Conservation (phyloP, 2,888 invertebrate genomes). For the Strigamia maritima region DNA sequence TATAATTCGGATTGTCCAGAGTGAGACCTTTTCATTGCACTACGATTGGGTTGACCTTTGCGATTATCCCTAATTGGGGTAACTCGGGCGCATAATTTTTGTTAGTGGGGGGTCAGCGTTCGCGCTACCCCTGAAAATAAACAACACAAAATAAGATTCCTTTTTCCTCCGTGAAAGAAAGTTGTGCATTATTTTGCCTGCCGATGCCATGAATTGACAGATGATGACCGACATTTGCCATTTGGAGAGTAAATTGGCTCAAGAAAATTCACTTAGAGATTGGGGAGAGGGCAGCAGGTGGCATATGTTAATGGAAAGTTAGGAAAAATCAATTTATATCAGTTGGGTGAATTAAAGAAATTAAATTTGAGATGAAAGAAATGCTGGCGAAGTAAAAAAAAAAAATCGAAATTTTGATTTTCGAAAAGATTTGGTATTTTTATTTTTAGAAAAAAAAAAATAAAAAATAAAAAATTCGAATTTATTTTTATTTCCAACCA, state of each 20-base stretch:
- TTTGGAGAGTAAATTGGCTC: not conserved
- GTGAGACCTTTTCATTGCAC: constrained; percentile 3
- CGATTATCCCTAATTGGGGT: constrained; percentile 12
- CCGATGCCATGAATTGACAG: not conserved
- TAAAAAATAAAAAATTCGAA: not conserved
- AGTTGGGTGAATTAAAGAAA: no score
- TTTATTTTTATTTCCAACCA: not conserved
- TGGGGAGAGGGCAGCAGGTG: no score
- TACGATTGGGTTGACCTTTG: not conserved
- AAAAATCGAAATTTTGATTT: no score
- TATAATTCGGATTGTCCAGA: not conserved
- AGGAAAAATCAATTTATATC: no score
- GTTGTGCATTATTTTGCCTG: not conserved
- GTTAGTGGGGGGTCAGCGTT: constrained; percentile 20
- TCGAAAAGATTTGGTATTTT: no score
- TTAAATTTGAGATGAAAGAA: no score
- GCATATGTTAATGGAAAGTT: no score
- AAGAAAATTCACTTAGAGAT: no score
- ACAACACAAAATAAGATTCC: not conserved
- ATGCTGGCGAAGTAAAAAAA: no score
- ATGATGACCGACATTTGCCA: not conserved
- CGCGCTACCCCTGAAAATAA: constrained; percentile 17
- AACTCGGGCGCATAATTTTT: constrained; percentile 14
- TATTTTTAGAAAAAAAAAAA: no score
- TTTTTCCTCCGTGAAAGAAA: not conserved